phyloP scores from a whole-genome alignment of 1,140 invertebrate species.

The Zaprionus gabonicus region DNA sequence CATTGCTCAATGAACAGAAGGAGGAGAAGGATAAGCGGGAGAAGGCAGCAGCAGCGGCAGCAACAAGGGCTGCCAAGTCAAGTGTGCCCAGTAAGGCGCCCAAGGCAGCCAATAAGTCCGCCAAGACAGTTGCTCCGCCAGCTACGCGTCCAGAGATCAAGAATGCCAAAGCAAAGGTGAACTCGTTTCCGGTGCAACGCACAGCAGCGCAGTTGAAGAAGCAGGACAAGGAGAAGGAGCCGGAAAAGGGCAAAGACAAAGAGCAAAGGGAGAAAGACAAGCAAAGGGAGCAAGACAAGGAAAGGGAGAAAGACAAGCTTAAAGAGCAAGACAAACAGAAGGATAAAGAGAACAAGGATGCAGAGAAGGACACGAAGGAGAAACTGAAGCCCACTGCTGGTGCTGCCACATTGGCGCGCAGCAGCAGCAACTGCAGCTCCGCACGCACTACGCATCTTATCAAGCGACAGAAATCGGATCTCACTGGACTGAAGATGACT shows the following conservation, averaged over 20 bases:
- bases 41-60: constrained; percentile 26
- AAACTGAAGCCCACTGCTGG: background rate
- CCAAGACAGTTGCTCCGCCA: constrained; percentile 52
- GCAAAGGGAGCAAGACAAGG: constrained; percentile 8
- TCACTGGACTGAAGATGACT: constrained; percentile 86
- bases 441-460: constrained; percentile 75
- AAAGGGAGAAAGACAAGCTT: background rate
- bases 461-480: constrained; percentile 87
- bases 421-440: constrained; percentile 26
- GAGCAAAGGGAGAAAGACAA: constrained; percentile 10
- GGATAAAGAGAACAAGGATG: no score
- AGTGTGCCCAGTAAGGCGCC: constrained; percentile 17
- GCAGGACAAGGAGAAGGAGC: constrained; percentile 34
- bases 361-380: constrained; percentile 3
- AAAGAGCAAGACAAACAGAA: background rate
- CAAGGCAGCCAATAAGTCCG: constrained; percentile 45
- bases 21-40: constrained; percentile 62
- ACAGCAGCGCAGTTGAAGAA: constrained; percentile 26
- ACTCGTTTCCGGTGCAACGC: constrained; percentile 70
- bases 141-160: constrained; percentile 71
- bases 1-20: constrained; percentile 84
- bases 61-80: constrained; percentile 38
- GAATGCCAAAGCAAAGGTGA: constrained; percentile 83
- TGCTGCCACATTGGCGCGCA: constrained; percentile 18
- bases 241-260: constrained; percentile 7